A percentile compares a stretch with the other conserved stretches of the same genome.
phyloP scores from a whole-genome alignment of 2,113 vertebrate genomes.

The Austrofundulus limnaeus region DNA sequence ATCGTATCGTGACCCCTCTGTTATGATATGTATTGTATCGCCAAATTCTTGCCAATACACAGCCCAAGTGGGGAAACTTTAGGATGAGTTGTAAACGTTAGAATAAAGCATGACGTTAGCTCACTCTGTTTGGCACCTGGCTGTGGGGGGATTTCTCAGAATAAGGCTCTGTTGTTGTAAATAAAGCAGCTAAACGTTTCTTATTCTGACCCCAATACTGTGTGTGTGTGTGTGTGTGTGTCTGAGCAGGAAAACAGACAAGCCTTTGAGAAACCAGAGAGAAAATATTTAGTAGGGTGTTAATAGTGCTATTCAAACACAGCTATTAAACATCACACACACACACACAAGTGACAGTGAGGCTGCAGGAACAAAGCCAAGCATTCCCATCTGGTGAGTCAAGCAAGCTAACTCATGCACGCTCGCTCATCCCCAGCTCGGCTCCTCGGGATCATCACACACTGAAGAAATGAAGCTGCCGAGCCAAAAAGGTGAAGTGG shows the following conservation, averaged over 20 bases:
- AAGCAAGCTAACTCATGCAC: slow-evolving; percentile 54
- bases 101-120: not conserved
- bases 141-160: not conserved
- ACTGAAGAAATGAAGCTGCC: slow-evolving; percentile 23
- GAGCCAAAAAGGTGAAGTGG: slow-evolving; percentile 29
- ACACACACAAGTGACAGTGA: slow-evolving; percentile 29
- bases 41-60: too few relatives aligned
- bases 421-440: slow-evolving; percentile 41
- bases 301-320: slow-evolving; percentile 25
- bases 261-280: slow-evolving; percentile 3
- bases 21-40: too few relatives aligned
- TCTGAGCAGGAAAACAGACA: slow-evolving; percentile 4
- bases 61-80: too few relatives aligned
- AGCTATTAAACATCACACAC: slow-evolving; percentile 32
- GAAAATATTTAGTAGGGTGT: slow-evolving; percentile 37
- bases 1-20: too few relatives aligned
- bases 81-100: too few relatives aligned
- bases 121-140: not conserved
- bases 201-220: slow-evolving; percentile 6
- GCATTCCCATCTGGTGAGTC: slow-evolving; percentile 69
- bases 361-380: slow-evolving; percentile 59
- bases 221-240: slow-evolving; percentile 59
- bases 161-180: not conserved
- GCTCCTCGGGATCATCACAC: slow-evolving; percentile 31
- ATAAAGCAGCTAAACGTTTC: not conserved